Evolutionary conservation across 92 coral and sea anemone species (phyloP).

Genomic region (Epizoanthus scotinus): DNA sequence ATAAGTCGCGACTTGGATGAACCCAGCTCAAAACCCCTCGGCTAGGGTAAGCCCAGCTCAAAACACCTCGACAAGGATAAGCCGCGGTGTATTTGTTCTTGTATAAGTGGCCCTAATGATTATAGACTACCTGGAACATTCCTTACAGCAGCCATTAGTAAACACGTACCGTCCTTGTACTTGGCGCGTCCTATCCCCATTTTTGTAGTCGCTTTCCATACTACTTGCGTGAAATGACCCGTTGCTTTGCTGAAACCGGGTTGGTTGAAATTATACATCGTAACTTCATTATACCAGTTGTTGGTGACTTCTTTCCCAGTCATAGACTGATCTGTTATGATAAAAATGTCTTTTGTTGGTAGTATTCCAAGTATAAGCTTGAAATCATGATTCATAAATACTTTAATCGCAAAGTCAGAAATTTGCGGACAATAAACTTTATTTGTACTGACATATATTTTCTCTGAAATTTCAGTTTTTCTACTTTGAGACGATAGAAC

Average conservation of each 20-base stretch:
- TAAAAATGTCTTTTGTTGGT: neutral
- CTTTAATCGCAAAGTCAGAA: neutral
- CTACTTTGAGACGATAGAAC: too few relatives aligned
- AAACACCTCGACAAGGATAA: too few relatives aligned
- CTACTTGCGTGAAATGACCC: slow-evolving; percentile 57
- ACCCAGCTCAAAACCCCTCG: too few relatives aligned
- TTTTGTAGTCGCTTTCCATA: slow-evolving; percentile 50
- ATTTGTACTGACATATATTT: too few relatives aligned
- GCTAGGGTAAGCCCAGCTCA: too few relatives aligned
- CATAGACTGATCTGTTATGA: neutral
- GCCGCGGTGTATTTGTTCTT: too few relatives aligned
- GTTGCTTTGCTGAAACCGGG: slow-evolving; percentile 42
- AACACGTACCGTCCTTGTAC: neutral
- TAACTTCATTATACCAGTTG: slow-evolving; percentile 52
- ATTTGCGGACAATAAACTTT: too few relatives aligned
- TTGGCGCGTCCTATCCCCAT: slow-evolving; percentile 50
- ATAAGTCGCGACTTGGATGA: too few relatives aligned
- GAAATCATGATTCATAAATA: neutral
- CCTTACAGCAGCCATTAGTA: neutral
- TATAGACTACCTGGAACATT: too few relatives aligned
- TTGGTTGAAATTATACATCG: slow-evolving; percentile 24
- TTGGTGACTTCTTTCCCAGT: slow-evolving; percentile 11
- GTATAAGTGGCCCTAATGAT: too few relatives aligned
- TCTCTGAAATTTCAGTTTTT: too few relatives aligned
- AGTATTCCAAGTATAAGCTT: neutral